Evolutionary conservation across 2,113 vertebrate genomes (phyloP), one percentile per base, ranked within the genome.

Genomic region (Thalassoma bifasciatum): DNA sequence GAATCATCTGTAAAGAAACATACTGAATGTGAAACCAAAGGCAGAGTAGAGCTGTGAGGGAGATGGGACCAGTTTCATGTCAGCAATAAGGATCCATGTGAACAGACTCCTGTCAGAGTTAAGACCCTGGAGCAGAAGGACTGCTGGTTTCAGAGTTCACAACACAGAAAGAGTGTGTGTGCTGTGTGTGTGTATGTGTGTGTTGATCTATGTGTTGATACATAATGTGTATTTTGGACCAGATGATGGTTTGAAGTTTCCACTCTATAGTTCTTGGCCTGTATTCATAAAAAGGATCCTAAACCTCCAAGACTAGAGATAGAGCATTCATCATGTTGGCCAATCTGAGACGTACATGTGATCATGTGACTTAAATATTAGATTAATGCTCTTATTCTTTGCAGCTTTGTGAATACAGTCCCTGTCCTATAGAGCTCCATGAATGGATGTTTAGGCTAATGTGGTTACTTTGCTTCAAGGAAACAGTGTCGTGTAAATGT

Each of bases 1-100:
- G 67, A 50, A 85, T 75, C 78, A 73, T 66, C 26, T 38, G 8
- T 66, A 81, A 83, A 84, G 65, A 75, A 78, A 72, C 58, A 87
- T 70, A 47, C 13, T 81, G 82, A 89, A 87, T 82, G 82, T 84
- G 67, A 89, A 74, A 56, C 77, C 76, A 86, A 83, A 77, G 60
- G 61, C 38, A 61, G 65, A 81, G 72, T 24, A 50, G 77, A 72
- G 56, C 50, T 47, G 75, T 49, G 65, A 72, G 22, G 24, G 17
- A 77, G 3, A 42, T 62, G 24, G 61, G 66, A 54, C 1, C 30
- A 4, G 36, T 52, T 57, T 63, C 61, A 37, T 44, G 61, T 76
- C 38, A 81, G 60, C 49, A 74, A 70, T 72, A 77, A 50, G 61
- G 80, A 81, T 79, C 71, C 26, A 54, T 72, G 54, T 74, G 47